Percentiles rank a stretch among this genome's conserved stretches.
Evolutionary conservation across 2,888 invertebrate species (phyloP).

Genomic region (Diaphora mendica): DNA sequence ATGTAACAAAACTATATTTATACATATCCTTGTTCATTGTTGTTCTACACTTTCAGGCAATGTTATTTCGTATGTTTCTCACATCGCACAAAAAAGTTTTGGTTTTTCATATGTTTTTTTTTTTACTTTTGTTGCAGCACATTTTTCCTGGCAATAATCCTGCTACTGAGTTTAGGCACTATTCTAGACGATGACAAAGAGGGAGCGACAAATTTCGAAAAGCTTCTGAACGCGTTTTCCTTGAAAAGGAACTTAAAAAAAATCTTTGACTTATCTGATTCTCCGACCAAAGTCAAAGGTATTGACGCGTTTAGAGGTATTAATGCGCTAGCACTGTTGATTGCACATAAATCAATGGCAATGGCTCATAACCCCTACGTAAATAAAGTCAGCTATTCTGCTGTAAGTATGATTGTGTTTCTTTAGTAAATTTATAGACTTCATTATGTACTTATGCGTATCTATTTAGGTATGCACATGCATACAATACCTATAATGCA

Average conservation of each 20-base stretch:
- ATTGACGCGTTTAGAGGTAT: constrained; percentile 85
- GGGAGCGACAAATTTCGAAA: constrained; percentile 79
- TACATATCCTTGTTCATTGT: too few relatives aligned
- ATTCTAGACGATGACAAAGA: constrained; percentile 78
- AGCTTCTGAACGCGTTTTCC: constrained; percentile 82
- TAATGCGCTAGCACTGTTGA: constrained; percentile 83
- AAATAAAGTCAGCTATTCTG: constrained; percentile 84
- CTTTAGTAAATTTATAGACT: background rate
- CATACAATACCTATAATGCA: too few relatives aligned
- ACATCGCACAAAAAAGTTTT: background rate
- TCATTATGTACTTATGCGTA: background rate
- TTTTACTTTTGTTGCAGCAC: constrained; percentile 66
- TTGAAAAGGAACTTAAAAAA: constrained; percentile 80
- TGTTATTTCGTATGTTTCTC: background rate
- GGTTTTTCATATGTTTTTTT: background rate
- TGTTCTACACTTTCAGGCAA: background rate
- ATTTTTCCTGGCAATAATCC: constrained; percentile 76
- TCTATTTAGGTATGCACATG: too few relatives aligned
- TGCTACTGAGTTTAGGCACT: constrained; percentile 76
- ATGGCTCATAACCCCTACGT: constrained; percentile 86
- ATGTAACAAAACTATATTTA: too few relatives aligned
- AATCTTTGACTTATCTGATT: constrained; percentile 75
- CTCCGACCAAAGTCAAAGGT: constrained; percentile 76
- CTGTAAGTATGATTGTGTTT: constrained; percentile 69
- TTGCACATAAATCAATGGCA: constrained; percentile 87